Evolutionary conservation across 2,113 vertebrate genomes (phyloP), one percentile per base, ranked within the genome.

Genomic region (Plecturocebus donacophilus): DNA sequence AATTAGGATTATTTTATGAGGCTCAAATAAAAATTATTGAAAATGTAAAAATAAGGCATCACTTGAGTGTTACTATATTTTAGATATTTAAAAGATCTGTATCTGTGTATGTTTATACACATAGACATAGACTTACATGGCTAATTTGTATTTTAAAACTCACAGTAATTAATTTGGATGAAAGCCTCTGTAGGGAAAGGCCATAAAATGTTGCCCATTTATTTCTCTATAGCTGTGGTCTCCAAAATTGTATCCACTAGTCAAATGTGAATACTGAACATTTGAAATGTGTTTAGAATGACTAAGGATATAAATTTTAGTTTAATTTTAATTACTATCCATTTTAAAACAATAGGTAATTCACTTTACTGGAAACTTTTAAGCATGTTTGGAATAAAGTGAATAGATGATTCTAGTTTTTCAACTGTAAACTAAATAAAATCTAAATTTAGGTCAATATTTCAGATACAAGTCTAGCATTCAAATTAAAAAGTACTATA

Each of bases 251-350:
- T 8, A 87, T 35, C 4, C 27, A 83, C 1, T 56, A 45, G 8
- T 52, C 1, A 66, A 19, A 47, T 66, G 30, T 75, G 6, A 3
- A 1, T 73, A 27, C 9, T 66, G 10, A 27, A 2, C 27, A 73
- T 73, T 61, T 47, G 19, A 77, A 54, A 82, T 86, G 10, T 47
- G 17, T 30, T 73, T 52, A 87, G 19, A 3, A 32, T 92, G n/a
- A 75, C n/a, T 87, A 49, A 76, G 30, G 3, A 79, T 38, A 4
- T 83, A 40, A 93, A 42, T 68, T 90, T 30, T 80, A 35, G 30
- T 40, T 79, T 71, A 56, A 86, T 54, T 64, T 86, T 66, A 83
- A 76, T 90, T 66, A 71, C 77, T 27, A n/a, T 70, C 79, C 77
- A 82, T 77, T 75, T 84, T n/a, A 56, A 88, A 87, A 49, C 4